phyloP scores from a whole-genome alignment of 2,888 invertebrate genomes.

The Tiphia femorata region DNA sequence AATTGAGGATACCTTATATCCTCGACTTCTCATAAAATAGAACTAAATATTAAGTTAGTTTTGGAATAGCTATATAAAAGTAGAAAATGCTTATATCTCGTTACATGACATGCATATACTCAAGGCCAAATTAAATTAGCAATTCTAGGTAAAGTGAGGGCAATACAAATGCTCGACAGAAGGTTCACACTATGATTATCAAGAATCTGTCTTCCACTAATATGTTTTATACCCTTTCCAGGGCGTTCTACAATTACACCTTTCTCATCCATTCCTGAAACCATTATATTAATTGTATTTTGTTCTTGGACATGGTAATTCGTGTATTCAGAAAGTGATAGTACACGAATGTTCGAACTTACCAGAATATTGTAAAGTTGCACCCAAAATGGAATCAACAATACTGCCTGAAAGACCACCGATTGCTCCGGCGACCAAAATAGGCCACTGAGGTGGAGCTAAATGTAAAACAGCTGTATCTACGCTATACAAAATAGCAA shows the following conservation, averaged over 20 bases:
- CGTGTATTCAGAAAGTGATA: no score
- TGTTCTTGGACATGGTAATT: no score
- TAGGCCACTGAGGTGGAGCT: constrained; percentile 84
- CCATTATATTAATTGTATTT: no score
- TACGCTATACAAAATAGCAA: constrained; percentile 76
- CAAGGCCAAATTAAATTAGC: constrained; percentile 73
- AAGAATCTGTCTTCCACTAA: constrained; percentile 81
- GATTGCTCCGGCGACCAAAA: constrained; percentile 79
- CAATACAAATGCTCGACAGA: constrained; percentile 82
- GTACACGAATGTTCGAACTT: no score
- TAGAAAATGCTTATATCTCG: no score
- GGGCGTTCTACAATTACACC: constrained; percentile 81
- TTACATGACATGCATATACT: background rate
- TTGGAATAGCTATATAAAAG: no score
- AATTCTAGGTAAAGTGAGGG: constrained; percentile 78
- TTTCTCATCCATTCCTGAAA: constrained; percentile 76
- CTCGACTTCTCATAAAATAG: no score
- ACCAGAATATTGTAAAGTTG: constrained; percentile 89
- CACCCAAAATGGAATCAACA: constrained; percentile 87
- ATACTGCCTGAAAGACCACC: constrained; percentile 86
- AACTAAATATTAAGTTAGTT: no score
- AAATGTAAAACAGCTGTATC: constrained; percentile 72
- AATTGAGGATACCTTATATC: no score
- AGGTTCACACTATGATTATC: constrained; percentile 93
- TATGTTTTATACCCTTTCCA: constrained; percentile 78